Evolutionary conservation across 2,797 vertebrate species (phyloP).

Genomic region (Acipenser oxyrinchus): DNA sequence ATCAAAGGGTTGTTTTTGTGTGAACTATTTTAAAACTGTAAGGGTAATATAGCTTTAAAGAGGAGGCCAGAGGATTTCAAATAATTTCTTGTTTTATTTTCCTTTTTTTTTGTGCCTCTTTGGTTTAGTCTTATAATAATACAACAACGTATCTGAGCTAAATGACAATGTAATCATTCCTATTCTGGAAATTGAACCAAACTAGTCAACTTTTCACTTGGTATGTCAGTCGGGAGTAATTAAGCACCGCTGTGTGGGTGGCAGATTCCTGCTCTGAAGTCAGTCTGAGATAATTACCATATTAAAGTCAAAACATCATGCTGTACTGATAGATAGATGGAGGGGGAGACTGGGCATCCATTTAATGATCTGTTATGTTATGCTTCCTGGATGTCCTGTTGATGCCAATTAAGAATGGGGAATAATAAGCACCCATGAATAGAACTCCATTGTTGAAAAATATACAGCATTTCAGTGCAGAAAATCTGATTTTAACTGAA

Average conservation of each 20-base stretch:
- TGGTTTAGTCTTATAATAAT: constrained; percentile 21
- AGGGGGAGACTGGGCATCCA: constrained; percentile 60
- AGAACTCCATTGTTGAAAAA: constrained; percentile 8
- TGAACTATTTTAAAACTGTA: too few species aligned
- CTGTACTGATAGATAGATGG: constrained; percentile 64
- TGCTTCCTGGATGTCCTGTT: constrained; percentile 60
- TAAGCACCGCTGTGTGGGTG: constrained; percentile 71
- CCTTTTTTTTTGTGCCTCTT: neutral
- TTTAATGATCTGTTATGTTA: constrained; percentile 73
- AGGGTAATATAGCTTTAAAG: too few species aligned
- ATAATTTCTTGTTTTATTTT: neutral
- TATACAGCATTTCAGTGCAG: neutral
- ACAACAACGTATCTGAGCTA: constrained; percentile 60
- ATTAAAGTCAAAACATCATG: constrained; percentile 75
- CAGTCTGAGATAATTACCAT: constrained; percentile 73
- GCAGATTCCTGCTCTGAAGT: constrained; percentile 65
- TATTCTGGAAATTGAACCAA: constrained; percentile 56
- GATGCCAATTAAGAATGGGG: constrained; percentile 71
- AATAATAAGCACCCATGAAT: constrained; percentile 27
- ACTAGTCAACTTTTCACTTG: constrained; percentile 61
- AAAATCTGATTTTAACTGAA: neutral
- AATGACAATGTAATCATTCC: constrained; percentile 71
- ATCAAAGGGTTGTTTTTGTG: too few species aligned
- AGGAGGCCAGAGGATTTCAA: neutral
- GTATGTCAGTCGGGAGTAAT: constrained; percentile 72